phyloP scores from a whole-genome alignment of 2,888 invertebrate genomes.

The Mesochorus sp. region DNA sequence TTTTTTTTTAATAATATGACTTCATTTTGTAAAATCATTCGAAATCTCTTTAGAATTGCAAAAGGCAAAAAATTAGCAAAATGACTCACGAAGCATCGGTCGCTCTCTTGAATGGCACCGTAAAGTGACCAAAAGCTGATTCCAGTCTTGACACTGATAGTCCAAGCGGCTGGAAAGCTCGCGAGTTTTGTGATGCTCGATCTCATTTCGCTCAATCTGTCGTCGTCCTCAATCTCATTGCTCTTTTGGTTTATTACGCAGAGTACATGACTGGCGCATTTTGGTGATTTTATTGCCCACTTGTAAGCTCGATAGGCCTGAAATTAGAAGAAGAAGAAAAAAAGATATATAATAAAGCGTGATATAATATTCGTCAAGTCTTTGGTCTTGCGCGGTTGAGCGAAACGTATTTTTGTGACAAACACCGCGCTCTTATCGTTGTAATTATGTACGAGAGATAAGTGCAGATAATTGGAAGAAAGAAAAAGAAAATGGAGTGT shows the following conservation, averaged over 20 bases:
- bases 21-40: too few species aligned
- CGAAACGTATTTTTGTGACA: background rate
- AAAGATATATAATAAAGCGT: background rate
- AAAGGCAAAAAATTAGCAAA: background rate
- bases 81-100: slow-evolving; percentile 86
- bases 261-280: slow-evolving; percentile 90
- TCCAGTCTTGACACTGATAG: slow-evolving; percentile 88
- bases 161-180: slow-evolving; percentile 90
- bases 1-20: too few species aligned
- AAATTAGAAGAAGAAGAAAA: too few species aligned
- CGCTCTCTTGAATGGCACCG: slow-evolving; percentile 88
- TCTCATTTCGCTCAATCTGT: slow-evolving; percentile 84
- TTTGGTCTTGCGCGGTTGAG: background rate
- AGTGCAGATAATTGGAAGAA: background rate
- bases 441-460: background rate
- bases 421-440: background rate
- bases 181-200: slow-evolving; percentile 88
- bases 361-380: background rate
- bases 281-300: slow-evolving; percentile 87
- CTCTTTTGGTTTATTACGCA: slow-evolving; percentile 89
- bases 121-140: slow-evolving; percentile 92
- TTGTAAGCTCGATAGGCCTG: slow-evolving; percentile 91
- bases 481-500: background rate
- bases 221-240: slow-evolving; percentile 84
- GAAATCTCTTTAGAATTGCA: too few species aligned